Percentiles rank a stretch among this genome's conserved stretches.
phyloP scores from a whole-genome alignment of 2,888 invertebrate genomes.

The Drosophila flavopinicola region DNA sequence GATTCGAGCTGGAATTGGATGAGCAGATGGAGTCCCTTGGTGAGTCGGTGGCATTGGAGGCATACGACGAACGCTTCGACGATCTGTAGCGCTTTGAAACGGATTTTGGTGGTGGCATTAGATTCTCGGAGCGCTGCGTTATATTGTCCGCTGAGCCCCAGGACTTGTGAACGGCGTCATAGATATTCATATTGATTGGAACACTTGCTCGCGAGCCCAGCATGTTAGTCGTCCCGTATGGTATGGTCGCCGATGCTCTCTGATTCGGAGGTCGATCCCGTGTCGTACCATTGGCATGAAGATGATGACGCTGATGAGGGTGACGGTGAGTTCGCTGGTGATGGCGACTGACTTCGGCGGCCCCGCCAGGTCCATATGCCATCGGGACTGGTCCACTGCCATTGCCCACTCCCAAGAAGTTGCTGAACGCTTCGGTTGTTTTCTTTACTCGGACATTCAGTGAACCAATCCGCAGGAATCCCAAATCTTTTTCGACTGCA shows the following conservation, averaged over 20 bases:
- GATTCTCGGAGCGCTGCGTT: constrained; percentile 85
- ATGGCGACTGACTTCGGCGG: constrained; percentile 79
- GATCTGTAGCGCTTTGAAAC: constrained; percentile 88
- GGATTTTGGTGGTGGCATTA: constrained; percentile 92
- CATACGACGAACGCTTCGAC: constrained; percentile 85
- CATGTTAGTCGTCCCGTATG: constrained; percentile 69
- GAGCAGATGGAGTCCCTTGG: constrained; percentile 80
- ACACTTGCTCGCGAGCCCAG: constrained; percentile 80
- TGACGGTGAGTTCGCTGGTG: constrained; percentile 85
- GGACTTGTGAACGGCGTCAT: constrained; percentile 91
- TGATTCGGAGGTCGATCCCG: constrained; percentile 79
- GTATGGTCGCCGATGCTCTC: constrained; percentile 78
- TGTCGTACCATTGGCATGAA: constrained; percentile 82
- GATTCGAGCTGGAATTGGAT: constrained; percentile 79
- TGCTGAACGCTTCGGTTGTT: constrained; percentile 96
- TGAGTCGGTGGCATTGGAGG: constrained; percentile 76
- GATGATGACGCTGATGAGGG: constrained; percentile 82
- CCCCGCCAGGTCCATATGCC: constrained; percentile 63
- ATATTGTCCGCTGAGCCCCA: constrained; percentile 97
- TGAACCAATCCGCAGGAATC: constrained; percentile 95
- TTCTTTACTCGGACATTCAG: constrained; percentile 96
- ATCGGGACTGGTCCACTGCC: constrained; percentile 84
- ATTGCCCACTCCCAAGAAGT: constrained; percentile 92
- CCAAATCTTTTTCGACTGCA: constrained; percentile 92
- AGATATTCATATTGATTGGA: constrained; percentile 78